Conservation (phyloP, 2,113 vertebrate species). For the Labrus mixtus region DNA sequence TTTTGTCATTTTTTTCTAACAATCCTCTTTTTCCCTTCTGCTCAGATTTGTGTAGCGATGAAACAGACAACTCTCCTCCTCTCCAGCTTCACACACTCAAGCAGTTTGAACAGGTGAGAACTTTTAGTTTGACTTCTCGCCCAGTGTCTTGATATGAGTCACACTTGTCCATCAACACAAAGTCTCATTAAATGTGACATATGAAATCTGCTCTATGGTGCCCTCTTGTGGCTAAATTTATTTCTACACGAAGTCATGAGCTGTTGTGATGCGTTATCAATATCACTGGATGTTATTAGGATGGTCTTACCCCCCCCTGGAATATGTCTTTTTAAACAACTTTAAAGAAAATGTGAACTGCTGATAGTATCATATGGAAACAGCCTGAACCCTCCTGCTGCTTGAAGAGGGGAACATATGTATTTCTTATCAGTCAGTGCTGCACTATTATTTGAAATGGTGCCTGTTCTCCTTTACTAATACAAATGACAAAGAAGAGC, state of each 20-base stretch:
- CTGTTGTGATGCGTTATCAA: conserved; percentile 3
- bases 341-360: not conserved
- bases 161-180: not conserved
- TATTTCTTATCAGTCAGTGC: conserved; percentile 1
- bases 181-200: not conserved
- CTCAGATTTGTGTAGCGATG: conserved; percentile 79
- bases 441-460: conserved; percentile 7
- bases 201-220: not conserved
- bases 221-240: conserved; percentile 49
- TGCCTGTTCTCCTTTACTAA: not conserved
- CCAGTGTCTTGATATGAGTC: not conserved
- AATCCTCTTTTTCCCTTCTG: not conserved
- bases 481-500: no score
- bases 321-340: conserved; percentile 4
- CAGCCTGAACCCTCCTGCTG: no score
- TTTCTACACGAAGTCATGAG: not conserved
- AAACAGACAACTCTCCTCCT: conserved; percentile 76
- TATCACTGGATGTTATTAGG: not conserved
- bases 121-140: conserved; percentile 1
- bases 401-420: no score
- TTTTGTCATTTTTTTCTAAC: not conserved
- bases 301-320: no score
- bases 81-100: conserved; percentile 84
- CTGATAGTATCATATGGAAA: conserved; percentile 32
- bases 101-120: conserved; percentile 83